Conservation (phyloP, 2,888 invertebrate species). For the Tinea semifulvella region DNA sequence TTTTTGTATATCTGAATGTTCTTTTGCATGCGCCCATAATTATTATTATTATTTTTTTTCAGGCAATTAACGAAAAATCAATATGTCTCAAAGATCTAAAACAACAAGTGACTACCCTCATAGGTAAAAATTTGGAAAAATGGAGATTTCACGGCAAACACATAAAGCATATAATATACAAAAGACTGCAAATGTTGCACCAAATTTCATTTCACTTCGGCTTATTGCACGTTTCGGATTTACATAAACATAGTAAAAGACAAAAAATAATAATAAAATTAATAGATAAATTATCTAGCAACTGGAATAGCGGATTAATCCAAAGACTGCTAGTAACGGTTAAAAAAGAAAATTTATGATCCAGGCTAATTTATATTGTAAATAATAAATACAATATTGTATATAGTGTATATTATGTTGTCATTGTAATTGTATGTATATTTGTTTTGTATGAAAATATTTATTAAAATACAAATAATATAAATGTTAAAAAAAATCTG, state of each 20-base stretch:
- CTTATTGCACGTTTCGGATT: slow-evolving; percentile 41
- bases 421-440: slow-evolving; percentile 37
- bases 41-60: slow-evolving; percentile 21
- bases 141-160: slow-evolving; percentile 52
- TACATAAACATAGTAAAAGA: slow-evolving; percentile 32
- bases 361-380: neutral
- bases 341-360: slow-evolving; percentile 5
- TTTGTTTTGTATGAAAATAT: slow-evolving; percentile 2
- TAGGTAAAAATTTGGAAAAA: slow-evolving; percentile 59
- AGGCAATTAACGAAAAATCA: slow-evolving; percentile 43
- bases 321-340: slow-evolving; percentile 34
- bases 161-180: slow-evolving; percentile 40
- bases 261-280: slow-evolving; percentile 32
- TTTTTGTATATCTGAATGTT: too few relatives aligned
- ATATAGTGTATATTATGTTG: slow-evolving; percentile 53
- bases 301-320: slow-evolving; percentile 50
- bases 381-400: slow-evolving; percentile 30
- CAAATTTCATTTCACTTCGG: slow-evolving; percentile 43
- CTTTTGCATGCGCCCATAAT: too few relatives aligned
- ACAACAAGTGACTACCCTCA: slow-evolving; percentile 55
- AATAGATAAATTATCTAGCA: slow-evolving; percentile 34
- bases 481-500: too few relatives aligned
- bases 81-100: slow-evolving; percentile 58
- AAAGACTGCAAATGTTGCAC: slow-evolving; percentile 48
- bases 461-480: slow-evolving; percentile 2